Base-by-base conservation (phyloP, 2,113 vertebrate genomes). In the Tautogolabrus adspersus region DNA sequence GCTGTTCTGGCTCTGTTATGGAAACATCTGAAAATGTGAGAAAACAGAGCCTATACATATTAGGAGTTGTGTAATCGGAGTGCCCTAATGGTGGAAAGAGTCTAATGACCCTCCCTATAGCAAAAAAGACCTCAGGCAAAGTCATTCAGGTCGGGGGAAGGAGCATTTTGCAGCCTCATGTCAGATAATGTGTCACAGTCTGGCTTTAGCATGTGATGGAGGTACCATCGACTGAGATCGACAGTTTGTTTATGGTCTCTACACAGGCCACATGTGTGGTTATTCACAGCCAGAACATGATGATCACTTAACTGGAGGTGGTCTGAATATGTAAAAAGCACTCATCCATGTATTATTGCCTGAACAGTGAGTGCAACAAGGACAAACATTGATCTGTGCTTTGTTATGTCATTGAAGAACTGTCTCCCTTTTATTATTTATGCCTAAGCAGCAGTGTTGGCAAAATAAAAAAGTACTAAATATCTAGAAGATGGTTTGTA, bases 101-200 rank as follows among this genome's bases (percentile, higher is more conserved):
- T 70, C 1, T 51, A 46, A 19, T 38, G 67, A 75, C 22, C 37
- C 59, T 2, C 34, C 19, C 21, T 56, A 30, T 22, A 1, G 51
- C 58, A 51, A 54, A 77, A 11, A 58, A 54, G 68, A 67, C 83
- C 86, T 59, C 58, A 61, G 79, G 87, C 87, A 88, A 92, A 87
- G 81, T 88, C 77, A 88, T 30, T 79, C 11, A 66, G 72, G 75
- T 80, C 18, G 16, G 49, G 7, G 78, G 62, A 77, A 79, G 59
- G 79, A 68, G 52, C 67, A 46, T 83, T 74, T 74, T 71, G 49
- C 49, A 72, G 75, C 68, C 23, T 71, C 18, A 6, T 67, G 64
- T 72, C 49, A 60, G 64, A 88, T 74, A 78, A 80, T 62, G 56
- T 34, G 19, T 21, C 8, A n/a, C 49, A 49, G 30, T 55, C 34